Evolutionary conservation across 1,140 invertebrate genomes (phyloP), one percentile per base, ranked within the genome.

Genomic region (Leptinotarsa lineolata): DNA sequence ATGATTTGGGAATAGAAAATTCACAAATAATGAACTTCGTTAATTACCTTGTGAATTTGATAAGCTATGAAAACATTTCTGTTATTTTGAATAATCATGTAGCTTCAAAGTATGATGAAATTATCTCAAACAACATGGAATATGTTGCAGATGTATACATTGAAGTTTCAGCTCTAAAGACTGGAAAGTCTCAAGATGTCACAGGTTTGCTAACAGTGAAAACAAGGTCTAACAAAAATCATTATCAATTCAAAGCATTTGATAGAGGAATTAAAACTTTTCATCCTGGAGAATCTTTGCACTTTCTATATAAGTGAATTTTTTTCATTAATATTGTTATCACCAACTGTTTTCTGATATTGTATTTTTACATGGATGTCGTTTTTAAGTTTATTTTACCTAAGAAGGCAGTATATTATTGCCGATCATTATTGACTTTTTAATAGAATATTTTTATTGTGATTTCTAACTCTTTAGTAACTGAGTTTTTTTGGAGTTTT

Each of bases 211-310:
- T 92, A 75, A 86, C 83, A 65, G 85, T 92, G 72, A 84, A 84
- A 81, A 81, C 86, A 67, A 83, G 81, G 83, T 82, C 85, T 72
- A 87, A 79, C 81, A 85, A 77, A 63, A 86, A 74, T 71, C 80
- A 75, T 63, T 90, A 91, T 81, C 85, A 92, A 20, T 93, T 89
- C 76, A 92, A 91, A 85, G 85, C 92, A 68, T 89, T 88, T 79
- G 91, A 93, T 84, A 88, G 89, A 81, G 90, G 91, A 80, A 87
- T 93, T 11, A 91, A 91, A 81, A 86, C 92, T 60, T 90, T 91
- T 81, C 86, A 88, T 70, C 90, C 91, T 30, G 91, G 91, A 46
- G 79, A 83, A 74, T 73, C 80, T 8, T 72, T 81, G 61, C 76
- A 80, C 64, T 70, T 79, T 75, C 77, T 82, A 64, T 81, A 79